Base-by-base conservation (phyloP, 2,113 vertebrate species). In the Bostrychus sinensis region DNA sequence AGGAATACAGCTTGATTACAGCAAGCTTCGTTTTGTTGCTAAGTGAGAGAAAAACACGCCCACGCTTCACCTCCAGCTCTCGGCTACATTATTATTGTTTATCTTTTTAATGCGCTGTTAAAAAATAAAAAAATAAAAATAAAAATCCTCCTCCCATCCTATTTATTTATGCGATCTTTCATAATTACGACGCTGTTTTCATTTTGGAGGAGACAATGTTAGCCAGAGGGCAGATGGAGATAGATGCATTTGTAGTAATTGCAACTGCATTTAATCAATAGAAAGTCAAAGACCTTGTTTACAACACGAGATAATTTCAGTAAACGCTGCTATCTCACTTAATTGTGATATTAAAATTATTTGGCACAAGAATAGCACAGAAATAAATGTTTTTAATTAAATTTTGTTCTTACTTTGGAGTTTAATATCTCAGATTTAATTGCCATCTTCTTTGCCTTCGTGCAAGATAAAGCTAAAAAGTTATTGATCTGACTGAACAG, bases 31-130 rank as follows among this genome's bases (percentile, higher is more conserved):
- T 80, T 88, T 75, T 78, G 89, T 91, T 91, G 88, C 90, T 90
- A 90, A 90, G 90, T 88, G 89, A 90, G 85, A 70, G 81, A 83
- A 84, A 86, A 86, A 86, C 65, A 83, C 86, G 72, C 78, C 75
- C 76, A 84, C 81, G 62, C 85, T 77, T 80, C 81, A 86, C 85
- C 84, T 83, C 42, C 70, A 83, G 80, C 70, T 85, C 77, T 80
- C 53, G 7, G 51, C 37, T 53, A 82, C 80, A 83, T 77, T 77
- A 82, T 77, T 77, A 80, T 72, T 88, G 78, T 88, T 91, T 89
- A 88, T 87, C 77, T 77, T 80, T 51, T 81, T 51, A 60, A 12
- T 17, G n/a, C n/a, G n/a, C n/a, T n/a, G n/a, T n/a, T n/a, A n/a
- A n/a, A n/a, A n/a, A n/a, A n/a, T n/a, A n/a, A n/a, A n/a, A n/a